phyloP scores from a whole-genome alignment of 2,797 vertebrate genomes.

The Helarctos malayanus region DNA sequence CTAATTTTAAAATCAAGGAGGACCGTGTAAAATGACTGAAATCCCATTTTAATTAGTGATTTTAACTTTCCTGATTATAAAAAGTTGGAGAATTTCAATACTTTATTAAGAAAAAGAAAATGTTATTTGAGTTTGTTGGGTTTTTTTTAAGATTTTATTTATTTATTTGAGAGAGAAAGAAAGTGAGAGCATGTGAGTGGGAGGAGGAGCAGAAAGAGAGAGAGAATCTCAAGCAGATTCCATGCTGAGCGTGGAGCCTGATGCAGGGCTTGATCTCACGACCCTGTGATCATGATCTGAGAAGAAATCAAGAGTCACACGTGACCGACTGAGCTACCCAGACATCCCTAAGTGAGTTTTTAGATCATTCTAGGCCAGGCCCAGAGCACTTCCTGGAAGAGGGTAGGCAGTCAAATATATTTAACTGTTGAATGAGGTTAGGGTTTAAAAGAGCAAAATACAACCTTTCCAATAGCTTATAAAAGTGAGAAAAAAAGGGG shows the following conservation, averaged over 20 bases:
- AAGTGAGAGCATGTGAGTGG: not conserved
- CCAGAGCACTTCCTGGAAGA: not conserved
- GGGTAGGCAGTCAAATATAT: not conserved
- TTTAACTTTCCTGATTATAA: constrained; percentile 50
- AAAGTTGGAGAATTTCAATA: constrained; percentile 44
- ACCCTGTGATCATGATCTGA: not conserved
- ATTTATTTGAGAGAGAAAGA: not conserved
- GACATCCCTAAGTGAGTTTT: not conserved
- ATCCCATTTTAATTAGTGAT: constrained; percentile 63
- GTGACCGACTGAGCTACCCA: not conserved
- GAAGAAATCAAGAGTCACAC: not conserved
- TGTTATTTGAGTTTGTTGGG: not conserved
- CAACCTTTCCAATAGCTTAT: not conserved
- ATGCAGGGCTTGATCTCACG: not conserved
- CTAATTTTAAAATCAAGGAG: constrained; percentile 57
- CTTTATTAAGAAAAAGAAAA: constrained; percentile 50
- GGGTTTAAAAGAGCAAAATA: not conserved
- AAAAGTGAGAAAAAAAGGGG: not conserved
- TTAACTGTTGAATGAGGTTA: not conserved
- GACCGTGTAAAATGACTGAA: constrained; percentile 40
- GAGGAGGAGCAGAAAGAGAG: not conserved
- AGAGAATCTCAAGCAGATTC: not conserved
- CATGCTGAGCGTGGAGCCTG: not conserved
- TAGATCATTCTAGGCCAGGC: not conserved
- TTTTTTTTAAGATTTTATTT: too few species aligned